Base-by-base conservation (phyloP, 64 coral and sea anemone species). In the Stichodactyla helianthus region DNA sequence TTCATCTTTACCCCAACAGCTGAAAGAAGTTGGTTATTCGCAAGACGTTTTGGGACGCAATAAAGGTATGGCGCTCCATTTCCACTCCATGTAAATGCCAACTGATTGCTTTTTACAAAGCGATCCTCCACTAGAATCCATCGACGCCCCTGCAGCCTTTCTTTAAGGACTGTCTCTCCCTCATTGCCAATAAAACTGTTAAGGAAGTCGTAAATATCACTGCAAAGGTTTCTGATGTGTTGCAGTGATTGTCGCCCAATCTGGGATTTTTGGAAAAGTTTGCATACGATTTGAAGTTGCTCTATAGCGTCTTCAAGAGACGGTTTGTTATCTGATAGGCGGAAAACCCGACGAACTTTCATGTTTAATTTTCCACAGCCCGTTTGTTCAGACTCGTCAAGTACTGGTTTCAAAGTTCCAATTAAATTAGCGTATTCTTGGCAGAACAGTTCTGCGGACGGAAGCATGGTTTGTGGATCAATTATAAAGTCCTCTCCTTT, bases 1-100 rank as follows among this genome's bases (percentile, higher is more conserved):
- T 10, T n/a, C 2, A 87, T 56, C 70, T 65, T 86, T 50, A 97
- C 84, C 20, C 91, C 85, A 84, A 81, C 51, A 7, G 86, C 82
- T 79, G 63, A 31, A 16, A 95, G 89, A 8, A 95, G 90, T 15
- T 18, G 12, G 25, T 70, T 82, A 13, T 56, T 57, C 0, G 87
- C 57, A 14, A 89, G 71, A 20, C 44, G 58, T 28, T 83, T 56
- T 52, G 94, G 87, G 23, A 92, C 52, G 13, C 85, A 23, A 51
- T 87, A 92, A 25, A 95, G 87, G 61, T 88, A 92, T 15, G 94
- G 94, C 8, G 91, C 90, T 22, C 94, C 94, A 51, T 55, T 53
- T 35, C 90, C 63, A 27, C 67, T 85, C 94, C 94, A 95, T 6
- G 9, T 59, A 52, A 92, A 95, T 79, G 94, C 90, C 52, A 92